Percentiles rank a stretch among this genome's conserved stretches.
Conservation (phyloP, 2,113 vertebrate species). For the Osmerus eperlanus region DNA sequence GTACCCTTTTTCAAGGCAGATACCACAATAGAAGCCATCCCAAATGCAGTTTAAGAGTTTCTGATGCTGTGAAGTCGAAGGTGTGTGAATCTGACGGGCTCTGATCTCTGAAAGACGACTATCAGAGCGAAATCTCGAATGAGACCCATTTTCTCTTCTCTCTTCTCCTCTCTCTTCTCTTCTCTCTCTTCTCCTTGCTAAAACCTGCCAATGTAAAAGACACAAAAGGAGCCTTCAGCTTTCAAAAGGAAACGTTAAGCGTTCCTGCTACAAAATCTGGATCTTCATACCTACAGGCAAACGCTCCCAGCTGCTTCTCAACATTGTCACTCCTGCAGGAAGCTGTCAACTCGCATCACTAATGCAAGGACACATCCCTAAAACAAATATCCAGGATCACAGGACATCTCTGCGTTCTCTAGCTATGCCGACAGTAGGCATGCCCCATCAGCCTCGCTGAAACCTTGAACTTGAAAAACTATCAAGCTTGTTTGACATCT, state of each 20-base stretch:
- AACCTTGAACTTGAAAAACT: no score
- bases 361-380: constrained; percentile 66
- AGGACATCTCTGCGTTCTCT: neutral
- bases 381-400: constrained; percentile 16
- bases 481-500: no score
- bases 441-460: no score
- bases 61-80: constrained; percentile 54
- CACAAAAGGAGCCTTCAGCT: constrained; percentile 64
- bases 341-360: constrained; percentile 61
- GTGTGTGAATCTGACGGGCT: constrained; percentile 64
- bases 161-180: constrained; percentile 34
- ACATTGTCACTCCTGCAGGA: constrained; percentile 60
- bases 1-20: constrained; percentile 50
- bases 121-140: constrained; percentile 71
- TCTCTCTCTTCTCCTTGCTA: constrained; percentile 25
- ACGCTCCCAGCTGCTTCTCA: constrained; percentile 61
- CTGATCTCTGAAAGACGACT: constrained; percentile 71
- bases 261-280: constrained; percentile 41
- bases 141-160: constrained; percentile 27
- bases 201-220: constrained; percentile 58
- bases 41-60: constrained; percentile 67
- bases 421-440: no score
- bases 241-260: constrained; percentile 69
- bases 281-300: constrained; percentile 68
- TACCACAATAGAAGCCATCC: constrained; percentile 63